Base-by-base conservation (phyloP, 2,888 invertebrate species). In the Drosophila mulleri region DNA sequence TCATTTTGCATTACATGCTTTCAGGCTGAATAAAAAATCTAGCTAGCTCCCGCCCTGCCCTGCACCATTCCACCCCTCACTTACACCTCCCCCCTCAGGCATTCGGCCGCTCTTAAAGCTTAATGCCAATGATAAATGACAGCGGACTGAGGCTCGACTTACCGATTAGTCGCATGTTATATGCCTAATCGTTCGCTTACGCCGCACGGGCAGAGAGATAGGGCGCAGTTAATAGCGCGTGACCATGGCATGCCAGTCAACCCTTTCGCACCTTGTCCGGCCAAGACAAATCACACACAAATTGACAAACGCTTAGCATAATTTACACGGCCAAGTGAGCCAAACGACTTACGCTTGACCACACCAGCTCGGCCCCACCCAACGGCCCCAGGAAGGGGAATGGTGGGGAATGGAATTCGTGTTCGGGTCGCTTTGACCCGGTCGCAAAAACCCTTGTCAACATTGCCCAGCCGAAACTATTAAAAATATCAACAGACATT, bases 231-330 rank as follows among this genome's bases (percentile, higher is more conserved):
- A 87, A 89, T 85, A 75, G 73, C 62, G 66, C 89, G 62, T 79
- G 69, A 72, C 88, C 80, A 79, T 56, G 72, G 50, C 57, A 66
- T 65, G 72, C 44, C 70, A 66, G 62, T 76, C 71, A 83, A 85
- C 79, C 87, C 74, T 70, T 82, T 78, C 53, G 73, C 80, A 82
- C 88, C 84, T 84, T 84, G 65, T 70, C 62, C 63, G 8, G 75
- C 75, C 72, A 80, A 77, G 88, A 88, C 87, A 84, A 84, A 89
- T 89, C 88, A 80, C 86, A 82, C 80, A 78, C 80, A 89, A 85
- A 90, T 88, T 90, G 86, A 90, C 86, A 84, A 89, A 82, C 84
- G 82, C 86, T 90, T 88, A 91, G 78, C 86, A 86, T 89, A 82
- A 89, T 88, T 88, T 88, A 78, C 88, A 89, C 85, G 85, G 78